phyloP scores from a whole-genome alignment of 2,888 invertebrate species.

The Drepanosiphum platanoidis region DNA sequence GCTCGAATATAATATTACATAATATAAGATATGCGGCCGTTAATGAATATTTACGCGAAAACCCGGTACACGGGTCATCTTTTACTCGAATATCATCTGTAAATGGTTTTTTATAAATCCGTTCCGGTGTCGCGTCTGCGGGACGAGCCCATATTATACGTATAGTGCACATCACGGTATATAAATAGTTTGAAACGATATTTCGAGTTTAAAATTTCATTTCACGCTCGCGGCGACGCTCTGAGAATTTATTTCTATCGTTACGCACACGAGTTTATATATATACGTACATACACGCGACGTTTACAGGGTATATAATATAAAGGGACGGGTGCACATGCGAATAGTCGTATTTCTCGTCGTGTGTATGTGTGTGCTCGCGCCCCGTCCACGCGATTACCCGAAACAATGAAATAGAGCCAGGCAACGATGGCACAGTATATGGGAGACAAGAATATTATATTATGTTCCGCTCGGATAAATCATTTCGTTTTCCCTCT shows the following conservation, averaged over 20 bases:
- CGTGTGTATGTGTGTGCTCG: neutral
- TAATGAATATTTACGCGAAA: no score
- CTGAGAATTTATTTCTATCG: slow-evolving; percentile 23
- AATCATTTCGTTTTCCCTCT: slow-evolving; percentile 2
- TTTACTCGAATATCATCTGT: neutral
- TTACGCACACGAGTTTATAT: no score
- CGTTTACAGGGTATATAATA: neutral
- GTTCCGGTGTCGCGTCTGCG: neutral
- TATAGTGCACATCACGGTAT: neutral
- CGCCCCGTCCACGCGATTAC: slow-evolving; percentile 42
- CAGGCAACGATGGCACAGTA: neutral
- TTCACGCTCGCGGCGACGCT: slow-evolving; percentile 19
- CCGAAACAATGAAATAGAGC: slow-evolving; percentile 30
- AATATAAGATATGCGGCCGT: no score
- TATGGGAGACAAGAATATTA: neutral
- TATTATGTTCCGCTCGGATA: slow-evolving; percentile 27
- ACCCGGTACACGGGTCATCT: neutral
- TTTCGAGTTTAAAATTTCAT: slow-evolving; percentile 32
- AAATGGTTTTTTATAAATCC: neutral
- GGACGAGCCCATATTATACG: neutral
- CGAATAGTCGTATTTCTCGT: neutral
- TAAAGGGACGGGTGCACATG: neutral
- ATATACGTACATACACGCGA: neutral
- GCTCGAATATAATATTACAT: no score
- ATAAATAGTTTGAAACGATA: neutral